These are phyloP conservation scores for Caenorhabditis uteleia DNA, from an alignment of 2,888 invertebrate genomes.

Conservation along the genomic window DNA sequence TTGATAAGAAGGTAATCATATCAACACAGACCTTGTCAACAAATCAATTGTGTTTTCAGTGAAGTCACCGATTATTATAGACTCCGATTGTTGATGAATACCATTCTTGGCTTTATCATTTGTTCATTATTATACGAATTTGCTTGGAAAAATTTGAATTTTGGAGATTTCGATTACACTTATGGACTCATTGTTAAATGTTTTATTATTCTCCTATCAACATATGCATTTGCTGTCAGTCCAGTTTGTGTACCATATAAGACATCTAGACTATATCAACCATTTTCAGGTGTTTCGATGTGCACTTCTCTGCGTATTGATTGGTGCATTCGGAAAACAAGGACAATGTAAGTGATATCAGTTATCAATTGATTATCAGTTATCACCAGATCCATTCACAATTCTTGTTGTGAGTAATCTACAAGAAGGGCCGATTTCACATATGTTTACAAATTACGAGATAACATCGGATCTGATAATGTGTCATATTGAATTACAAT, in stretches of 20 bases:
- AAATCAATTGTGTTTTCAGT: constrained; percentile 33
- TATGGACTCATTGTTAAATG: constrained; percentile 46
- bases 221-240: constrained; percentile 54
- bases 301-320: constrained; percentile 57
- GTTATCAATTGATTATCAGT: neutral
- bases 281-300: constrained; percentile 57
- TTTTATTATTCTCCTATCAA: constrained; percentile 50
- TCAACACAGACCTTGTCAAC: neutral
- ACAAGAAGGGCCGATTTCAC: constrained; percentile 56
- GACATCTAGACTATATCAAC: constrained; percentile 9
- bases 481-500: constrained; percentile 61
- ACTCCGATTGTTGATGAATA: constrained; percentile 55
- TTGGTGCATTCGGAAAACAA: constrained; percentile 58
- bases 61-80: constrained; percentile 54
- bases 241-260: constrained; percentile 39
- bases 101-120: constrained; percentile 52
- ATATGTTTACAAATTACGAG: constrained; percentile 59
- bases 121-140: constrained; percentile 53
- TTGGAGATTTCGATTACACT: constrained; percentile 54
- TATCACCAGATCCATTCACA: constrained; percentile 46
- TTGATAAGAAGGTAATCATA: constrained; percentile 38
- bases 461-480: constrained; percentile 55
- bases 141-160: constrained; percentile 63
- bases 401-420: constrained; percentile 52
- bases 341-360: constrained; percentile 46